Conservation (phyloP, 2,113 vertebrate genomes). For the Alethe diademata region DNA sequence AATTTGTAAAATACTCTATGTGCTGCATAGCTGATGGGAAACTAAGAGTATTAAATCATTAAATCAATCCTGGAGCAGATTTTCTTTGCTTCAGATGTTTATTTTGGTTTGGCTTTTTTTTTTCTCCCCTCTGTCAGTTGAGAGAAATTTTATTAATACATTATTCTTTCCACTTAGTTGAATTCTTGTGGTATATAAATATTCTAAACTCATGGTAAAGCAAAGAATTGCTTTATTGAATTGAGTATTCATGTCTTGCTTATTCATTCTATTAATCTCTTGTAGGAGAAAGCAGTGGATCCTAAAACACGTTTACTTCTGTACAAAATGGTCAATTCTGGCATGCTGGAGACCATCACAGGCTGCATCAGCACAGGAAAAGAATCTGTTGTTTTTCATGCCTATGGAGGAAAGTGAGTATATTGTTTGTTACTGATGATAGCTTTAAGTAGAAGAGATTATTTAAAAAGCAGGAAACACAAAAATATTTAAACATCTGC, state of each 20-base stretch:
- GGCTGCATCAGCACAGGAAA: conserved; percentile 98
- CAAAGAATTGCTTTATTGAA: background rate
- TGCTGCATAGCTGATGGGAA: background rate
- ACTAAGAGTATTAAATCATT: background rate
- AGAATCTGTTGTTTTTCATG: conserved; percentile 97
- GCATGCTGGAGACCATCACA: conserved; percentile 91
- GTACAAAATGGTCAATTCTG: conserved; percentile 95
- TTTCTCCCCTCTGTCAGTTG: background rate
- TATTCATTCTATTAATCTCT: background rate
- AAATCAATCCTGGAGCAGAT: background rate
- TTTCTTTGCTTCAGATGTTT: background rate
- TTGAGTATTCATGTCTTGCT: background rate
- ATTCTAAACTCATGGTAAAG: background rate
- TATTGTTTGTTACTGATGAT: background rate
- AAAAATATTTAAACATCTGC: background rate
- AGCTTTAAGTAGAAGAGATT: background rate
- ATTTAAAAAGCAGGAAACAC: background rate
- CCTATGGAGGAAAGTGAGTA: conserved; percentile 88
- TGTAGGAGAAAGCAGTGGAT: conserved; percentile 96
- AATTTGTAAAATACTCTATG: background rate
- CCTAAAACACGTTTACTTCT: conserved; percentile 93
- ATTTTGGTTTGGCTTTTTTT: background rate
- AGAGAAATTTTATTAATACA: background rate
- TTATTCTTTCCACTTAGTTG: background rate
- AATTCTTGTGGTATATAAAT: background rate